Evolutionary conservation across 2,888 invertebrate species (phyloP), one percentile per base, ranked within the genome.

Genomic region (Acronicta leporina): DNA sequence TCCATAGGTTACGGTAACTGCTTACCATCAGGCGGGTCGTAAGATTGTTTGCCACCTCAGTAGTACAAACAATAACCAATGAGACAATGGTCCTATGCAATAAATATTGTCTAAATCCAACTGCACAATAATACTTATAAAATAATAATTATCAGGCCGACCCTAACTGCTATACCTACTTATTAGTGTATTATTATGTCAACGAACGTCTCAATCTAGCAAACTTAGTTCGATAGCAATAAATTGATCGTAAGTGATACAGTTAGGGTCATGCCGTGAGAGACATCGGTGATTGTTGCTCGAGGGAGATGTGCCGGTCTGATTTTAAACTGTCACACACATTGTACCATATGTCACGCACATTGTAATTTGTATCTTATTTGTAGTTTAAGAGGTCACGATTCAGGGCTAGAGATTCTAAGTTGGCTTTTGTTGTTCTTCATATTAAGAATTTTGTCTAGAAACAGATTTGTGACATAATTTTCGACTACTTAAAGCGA

Each of bases 251-350:
- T 69, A 69, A 77, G 75, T 78, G 73, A 66, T 67, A 75, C 78
- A 75, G 78, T 76, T 75, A 74, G 73, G 80, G 75, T 74, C 75
- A 63, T 64, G 73, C 68, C 78, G 80, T 81, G 80, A 70, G 80
- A 81, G 56, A 54, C 54, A 43, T 54, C 59, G 48, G 43, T 61
- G 70, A 77, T 81, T 80, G 75, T 75, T 77, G 56, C 60, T 55
- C 62, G 57, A 63, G 73, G 61, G 71, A 75, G 70, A 61, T 66
- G 74, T 70, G 70, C 63, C 63, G 79, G 55, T 65, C 73, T 74
- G 53, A 58, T 80, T 80, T 62, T 53, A 46, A 68, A 68, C 62
- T 67, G 60, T 67, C 66, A 60, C 70, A 68, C 16, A 42, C 44
- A 60, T 59, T 70, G 67, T 63, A 55, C 13, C n/a, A 38, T 38